Conservation (phyloP, 2,113 vertebrate species). For the Ia io region DNA sequence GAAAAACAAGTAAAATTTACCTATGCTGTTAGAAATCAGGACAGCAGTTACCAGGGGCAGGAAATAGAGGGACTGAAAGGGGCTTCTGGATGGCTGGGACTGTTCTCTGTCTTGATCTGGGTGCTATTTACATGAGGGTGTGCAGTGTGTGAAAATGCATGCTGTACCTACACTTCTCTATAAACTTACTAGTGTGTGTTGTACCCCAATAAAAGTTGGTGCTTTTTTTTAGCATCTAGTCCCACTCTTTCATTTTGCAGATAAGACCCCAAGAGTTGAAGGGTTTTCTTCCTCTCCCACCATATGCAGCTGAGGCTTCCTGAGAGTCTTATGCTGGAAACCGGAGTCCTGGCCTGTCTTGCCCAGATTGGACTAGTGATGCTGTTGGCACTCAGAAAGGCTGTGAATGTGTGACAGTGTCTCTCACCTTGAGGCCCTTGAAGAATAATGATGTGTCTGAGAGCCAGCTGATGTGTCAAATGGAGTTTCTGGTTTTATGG, state of each 20-base stretch:
- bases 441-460: not conserved
- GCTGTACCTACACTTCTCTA: not conserved
- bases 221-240: not conserved
- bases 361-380: not conserved
- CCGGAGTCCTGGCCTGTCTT: not conserved
- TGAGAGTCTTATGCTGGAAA: not conserved
- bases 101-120: not conserved
- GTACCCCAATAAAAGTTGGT: not conserved
- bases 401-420: not conserved
- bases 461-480: not conserved
- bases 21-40: not conserved
- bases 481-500: not conserved
- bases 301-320: not conserved
- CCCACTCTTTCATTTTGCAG: not conserved
- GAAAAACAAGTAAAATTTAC: not conserved
- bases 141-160: not conserved
- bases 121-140: not conserved
- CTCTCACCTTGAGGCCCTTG: conserved; percentile 28
- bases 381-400: not conserved
- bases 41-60: not conserved
- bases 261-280: not conserved
- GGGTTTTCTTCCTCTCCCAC: not conserved
- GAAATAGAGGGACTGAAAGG: not conserved
- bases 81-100: not conserved
- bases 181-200: not conserved